phyloP scores from a whole-genome alignment of 2,888 invertebrate species.

The Macaria notata region DNA sequence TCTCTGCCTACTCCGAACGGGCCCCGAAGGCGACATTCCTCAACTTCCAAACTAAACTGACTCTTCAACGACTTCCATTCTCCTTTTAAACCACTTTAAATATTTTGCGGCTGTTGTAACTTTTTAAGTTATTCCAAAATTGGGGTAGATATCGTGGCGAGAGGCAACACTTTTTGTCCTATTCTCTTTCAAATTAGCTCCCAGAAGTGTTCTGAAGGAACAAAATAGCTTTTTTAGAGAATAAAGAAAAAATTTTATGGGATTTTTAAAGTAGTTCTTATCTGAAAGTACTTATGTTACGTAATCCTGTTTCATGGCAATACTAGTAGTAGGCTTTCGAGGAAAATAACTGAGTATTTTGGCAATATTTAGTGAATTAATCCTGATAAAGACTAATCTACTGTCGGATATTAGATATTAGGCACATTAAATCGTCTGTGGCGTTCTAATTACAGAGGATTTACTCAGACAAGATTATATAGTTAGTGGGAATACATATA shows the following conservation, averaged over 20 bases:
- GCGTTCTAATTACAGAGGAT: neutral
- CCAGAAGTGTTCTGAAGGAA: constrained; percentile 11
- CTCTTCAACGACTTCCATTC: constrained; percentile 22
- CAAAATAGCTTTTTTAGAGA: constrained; percentile 9
- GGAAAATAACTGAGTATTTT: neutral
- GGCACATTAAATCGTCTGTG: constrained; percentile 2
- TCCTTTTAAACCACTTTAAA: constrained; percentile 44
- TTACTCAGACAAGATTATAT: neutral
- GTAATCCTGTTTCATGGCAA: neutral
- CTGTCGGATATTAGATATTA: constrained; percentile 4
- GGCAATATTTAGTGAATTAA: constrained; percentile 4
- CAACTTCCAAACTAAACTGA: constrained; percentile 41
- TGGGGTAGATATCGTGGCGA: constrained; percentile 20
- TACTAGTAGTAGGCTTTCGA: neutral
- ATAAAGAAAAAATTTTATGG: constrained; percentile 1
- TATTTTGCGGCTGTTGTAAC: constrained; percentile 41
- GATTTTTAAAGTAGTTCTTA: neutral
- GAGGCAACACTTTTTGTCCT: constrained; percentile 19
- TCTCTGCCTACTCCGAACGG: constrained; percentile 12
- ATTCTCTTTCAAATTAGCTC: constrained; percentile 27
- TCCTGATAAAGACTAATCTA: constrained; percentile 2
- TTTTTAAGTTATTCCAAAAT: constrained; percentile 42
- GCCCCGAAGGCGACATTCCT: constrained; percentile 39
- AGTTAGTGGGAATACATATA: neutral
- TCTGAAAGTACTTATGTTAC: neutral